phyloP scores from a whole-genome alignment of 2,888 invertebrate genomes.

The Mesopsocus fuscifrons region DNA sequence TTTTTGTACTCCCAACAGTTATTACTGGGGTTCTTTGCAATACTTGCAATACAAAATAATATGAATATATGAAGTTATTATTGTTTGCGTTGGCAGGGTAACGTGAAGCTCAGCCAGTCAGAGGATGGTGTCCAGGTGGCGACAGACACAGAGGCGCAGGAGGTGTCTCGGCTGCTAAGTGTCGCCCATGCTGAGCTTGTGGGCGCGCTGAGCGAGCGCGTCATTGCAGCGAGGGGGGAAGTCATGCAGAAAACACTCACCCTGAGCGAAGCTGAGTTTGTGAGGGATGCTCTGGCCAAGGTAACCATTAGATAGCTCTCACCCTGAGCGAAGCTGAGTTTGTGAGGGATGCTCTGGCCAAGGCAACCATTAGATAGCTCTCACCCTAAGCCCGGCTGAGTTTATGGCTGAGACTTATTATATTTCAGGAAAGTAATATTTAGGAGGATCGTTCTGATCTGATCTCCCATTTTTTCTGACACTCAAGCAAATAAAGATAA shows the following conservation, averaged over 20 bases:
- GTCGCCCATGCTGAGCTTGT: conserved; percentile 47
- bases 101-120: conserved; percentile 34
- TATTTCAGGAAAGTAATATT: too few relatives aligned
- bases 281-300: conserved; percentile 83
- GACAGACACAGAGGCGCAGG: conserved; percentile 36
- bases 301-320: conserved; percentile 54
- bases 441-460: too few relatives aligned
- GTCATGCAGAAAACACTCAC: conserved; percentile 82
- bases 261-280: conserved; percentile 65
- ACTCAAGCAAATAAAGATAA: neutral
- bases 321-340: conserved; percentile 67
- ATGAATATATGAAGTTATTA: too few relatives aligned
- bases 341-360: conserved; percentile 82
- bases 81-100: conserved; percentile 38
- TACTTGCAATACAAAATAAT: too few relatives aligned
- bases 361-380: too few relatives aligned
- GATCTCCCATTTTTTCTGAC: neutral
- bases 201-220: conserved; percentile 62
- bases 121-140: conserved; percentile 39
- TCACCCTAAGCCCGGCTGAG: too few relatives aligned
- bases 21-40: neutral
- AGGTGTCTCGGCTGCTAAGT: conserved; percentile 38
- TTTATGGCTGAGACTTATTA: too few relatives aligned
- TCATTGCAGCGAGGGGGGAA: conserved; percentile 85
- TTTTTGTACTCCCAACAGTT: neutral